Evolutionary conservation across 2,888 invertebrate genomes (phyloP), one percentile per base, ranked within the genome.

Genomic region (Stictocephala bisonia): DNA sequence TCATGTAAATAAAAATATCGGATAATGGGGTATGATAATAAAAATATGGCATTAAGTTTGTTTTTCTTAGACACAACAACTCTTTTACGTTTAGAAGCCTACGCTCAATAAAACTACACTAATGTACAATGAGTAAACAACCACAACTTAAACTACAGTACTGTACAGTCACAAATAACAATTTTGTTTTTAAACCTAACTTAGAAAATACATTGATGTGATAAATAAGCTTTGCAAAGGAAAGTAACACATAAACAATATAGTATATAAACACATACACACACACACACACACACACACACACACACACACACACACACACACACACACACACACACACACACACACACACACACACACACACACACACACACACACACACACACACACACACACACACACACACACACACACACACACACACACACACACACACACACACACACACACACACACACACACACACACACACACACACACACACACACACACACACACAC

Each of bases 201-300:
- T n/a, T n/a, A n/a, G n/a, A n/a, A n/a, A n/a, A n/a, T n/a, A n/a
- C n/a, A n/a, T n/a, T n/a, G n/a, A n/a, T n/a, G n/a, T n/a, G n/a
- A n/a, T n/a, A n/a, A n/a, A n/a, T n/a, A n/a, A n/a, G n/a, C n/a
- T n/a, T n/a, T n/a, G n/a, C n/a, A n/a, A n/a, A n/a, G n/a, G n/a
- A n/a, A n/a, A n/a, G n/a, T n/a, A 35, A 35, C 35, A 35, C 11
- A 35, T 35, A 35, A 11, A 35, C 9, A 7, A 11, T 11, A 35
- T 11, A 11, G 35, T 35, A 11, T 35, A 35, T 35, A 35, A 35
- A 35, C 35, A 35, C 11, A 35, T 35, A 44, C 44, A 44, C 44
- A 44, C 44, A 44, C 44, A 44, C 44, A 44, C 44, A 44, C 44
- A 44, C 44, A 44, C 44, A 44, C 44, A 44, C 44, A 44, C 44